Evolutionary conservation across 2,888 invertebrate genomes (phyloP).

Genomic region (Ischnura elegans): DNA sequence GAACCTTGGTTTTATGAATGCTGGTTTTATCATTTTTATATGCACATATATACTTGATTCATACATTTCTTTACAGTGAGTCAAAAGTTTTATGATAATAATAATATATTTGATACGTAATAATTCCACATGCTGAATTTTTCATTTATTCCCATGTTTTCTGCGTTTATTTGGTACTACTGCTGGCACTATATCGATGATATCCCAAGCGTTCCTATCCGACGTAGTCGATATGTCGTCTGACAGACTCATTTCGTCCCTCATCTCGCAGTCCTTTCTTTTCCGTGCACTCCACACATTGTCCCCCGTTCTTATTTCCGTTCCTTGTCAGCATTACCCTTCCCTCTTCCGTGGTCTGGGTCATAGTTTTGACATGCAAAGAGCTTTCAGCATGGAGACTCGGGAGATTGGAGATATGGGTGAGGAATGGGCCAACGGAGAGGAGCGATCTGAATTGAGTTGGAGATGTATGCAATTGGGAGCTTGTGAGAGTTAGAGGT

Average conservation of each 20-base stretch:
- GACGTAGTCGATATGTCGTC: background rate
- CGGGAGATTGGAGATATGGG: background rate
- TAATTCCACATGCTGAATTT: no score
- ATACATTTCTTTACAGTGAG: no score
- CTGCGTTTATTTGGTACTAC: background rate
- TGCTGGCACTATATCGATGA: background rate
- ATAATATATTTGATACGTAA: no score
- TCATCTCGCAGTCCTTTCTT: background rate
- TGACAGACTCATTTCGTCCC: slow-evolving; percentile 21
- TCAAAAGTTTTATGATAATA: no score
- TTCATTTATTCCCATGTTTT: no score
- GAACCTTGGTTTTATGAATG: no score
- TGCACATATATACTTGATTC: no score
- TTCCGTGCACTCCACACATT: background rate
- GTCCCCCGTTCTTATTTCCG: background rate
- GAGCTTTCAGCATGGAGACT: background rate
- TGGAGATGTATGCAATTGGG: background rate
- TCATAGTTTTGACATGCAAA: background rate
- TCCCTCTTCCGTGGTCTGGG: background rate
- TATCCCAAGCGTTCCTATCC: slow-evolving; percentile 29
- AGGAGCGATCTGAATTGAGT: background rate
- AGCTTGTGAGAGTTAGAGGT: background rate
- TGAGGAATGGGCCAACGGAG: background rate
- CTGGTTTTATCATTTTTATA: no score
- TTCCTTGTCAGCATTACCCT: background rate